Evolutionary conservation across 2,113 vertebrate genomes (phyloP).

Genomic region (Salvelinus namaycush): DNA sequence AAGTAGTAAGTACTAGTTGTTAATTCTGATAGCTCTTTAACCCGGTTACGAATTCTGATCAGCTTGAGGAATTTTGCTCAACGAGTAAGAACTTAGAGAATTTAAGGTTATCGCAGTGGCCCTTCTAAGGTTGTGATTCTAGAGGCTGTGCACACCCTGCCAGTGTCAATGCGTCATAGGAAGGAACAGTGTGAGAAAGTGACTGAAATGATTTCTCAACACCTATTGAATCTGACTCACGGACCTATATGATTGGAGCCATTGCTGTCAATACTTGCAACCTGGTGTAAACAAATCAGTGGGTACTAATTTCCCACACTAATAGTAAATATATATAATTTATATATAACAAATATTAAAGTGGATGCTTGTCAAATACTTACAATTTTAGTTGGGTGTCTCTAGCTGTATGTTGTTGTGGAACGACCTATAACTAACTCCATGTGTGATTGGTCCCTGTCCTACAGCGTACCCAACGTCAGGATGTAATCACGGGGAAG

Average conservation of each 20-base stretch:
- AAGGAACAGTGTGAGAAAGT: not conserved
- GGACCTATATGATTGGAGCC: not conserved
- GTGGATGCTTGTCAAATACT: not conserved
- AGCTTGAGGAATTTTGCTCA: not conserved
- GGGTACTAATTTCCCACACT: not conserved
- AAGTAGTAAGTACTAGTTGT: no score
- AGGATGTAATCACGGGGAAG: not conserved
- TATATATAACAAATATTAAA: not conserved
- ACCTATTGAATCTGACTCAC: not conserved
- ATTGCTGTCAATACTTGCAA: not conserved
- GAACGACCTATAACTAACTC: not conserved
- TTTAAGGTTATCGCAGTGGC: not conserved
- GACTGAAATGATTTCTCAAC: not conserved
- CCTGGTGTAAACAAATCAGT: not conserved
- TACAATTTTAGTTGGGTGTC: not conserved
- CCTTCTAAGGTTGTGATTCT: not conserved
- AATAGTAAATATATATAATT: not conserved
- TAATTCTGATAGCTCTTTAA: not conserved
- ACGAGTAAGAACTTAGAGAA: not conserved
- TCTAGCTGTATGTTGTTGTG: not conserved
- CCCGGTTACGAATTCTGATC: not conserved
- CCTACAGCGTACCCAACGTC: slow-evolving; percentile 32
- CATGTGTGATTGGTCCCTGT: not conserved
- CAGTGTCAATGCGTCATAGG: not conserved
- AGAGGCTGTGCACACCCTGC: not conserved